phyloP scores from a whole-genome alignment of 1,140 invertebrate species.

The Piezodorus guildinii region DNA sequence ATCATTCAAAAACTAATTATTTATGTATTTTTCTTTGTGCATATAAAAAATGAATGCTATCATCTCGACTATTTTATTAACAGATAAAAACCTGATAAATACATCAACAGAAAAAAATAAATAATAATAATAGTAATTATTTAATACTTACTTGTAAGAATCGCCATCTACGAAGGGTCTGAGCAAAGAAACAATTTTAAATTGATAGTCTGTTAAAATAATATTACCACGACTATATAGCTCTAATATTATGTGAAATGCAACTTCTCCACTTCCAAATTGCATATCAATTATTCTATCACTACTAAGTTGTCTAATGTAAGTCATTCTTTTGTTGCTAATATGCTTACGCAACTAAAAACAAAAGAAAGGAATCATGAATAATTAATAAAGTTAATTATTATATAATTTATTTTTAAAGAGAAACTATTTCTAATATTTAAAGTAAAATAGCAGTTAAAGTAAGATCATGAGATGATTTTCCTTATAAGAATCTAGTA shows the following conservation, averaged over 20 bases:
- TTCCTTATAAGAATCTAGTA: conserved; percentile 22
- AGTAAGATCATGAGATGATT: conserved; percentile 14
- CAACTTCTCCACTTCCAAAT: conserved; percentile 87
- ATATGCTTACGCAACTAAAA: conserved; percentile 87
- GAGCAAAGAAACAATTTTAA: conserved; percentile 86
- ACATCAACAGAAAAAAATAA: too few species aligned
- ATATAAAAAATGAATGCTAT: too few species aligned
- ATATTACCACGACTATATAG: conserved; percentile 96
- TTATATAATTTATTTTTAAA: conserved; percentile 12
- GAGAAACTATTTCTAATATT: neutral
- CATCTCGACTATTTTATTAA: too few species aligned
- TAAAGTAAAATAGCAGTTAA: neutral
- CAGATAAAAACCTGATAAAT: too few species aligned
- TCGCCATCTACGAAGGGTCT: conserved; percentile 87
- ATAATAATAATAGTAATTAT: neutral
- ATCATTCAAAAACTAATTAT: too few species aligned
- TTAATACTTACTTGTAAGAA: conserved; percentile 53
- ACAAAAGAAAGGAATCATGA: conserved; percentile 16
- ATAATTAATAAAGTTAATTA: conserved; percentile 17
- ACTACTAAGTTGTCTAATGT: conserved; percentile 67
- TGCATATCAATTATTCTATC: conserved; percentile 86
- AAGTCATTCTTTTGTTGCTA: conserved; percentile 87
- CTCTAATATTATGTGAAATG: conserved; percentile 93
- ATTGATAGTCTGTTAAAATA: conserved; percentile 82
- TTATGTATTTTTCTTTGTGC: too few species aligned